Percentiles rank a stretch among this genome's conserved stretches.
phyloP scores from a whole-genome alignment of 2,888 invertebrate species.

The Neoscelio sp. region DNA sequence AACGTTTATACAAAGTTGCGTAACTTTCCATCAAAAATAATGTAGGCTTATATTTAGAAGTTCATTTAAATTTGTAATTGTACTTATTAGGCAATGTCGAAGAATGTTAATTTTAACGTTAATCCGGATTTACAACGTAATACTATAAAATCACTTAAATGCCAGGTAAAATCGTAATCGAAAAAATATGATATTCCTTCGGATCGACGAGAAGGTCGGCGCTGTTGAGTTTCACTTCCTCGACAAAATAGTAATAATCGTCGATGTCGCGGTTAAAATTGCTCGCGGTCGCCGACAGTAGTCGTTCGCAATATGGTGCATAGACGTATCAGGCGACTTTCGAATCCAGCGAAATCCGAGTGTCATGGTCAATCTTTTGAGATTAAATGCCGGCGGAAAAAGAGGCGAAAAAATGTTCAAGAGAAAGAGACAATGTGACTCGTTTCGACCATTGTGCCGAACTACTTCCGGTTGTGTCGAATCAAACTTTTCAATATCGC shows the following conservation, averaged over 20 bases:
- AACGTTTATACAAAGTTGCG: no score
- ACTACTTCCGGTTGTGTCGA: no score
- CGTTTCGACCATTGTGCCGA: neutral
- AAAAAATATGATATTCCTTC: constrained; percentile 41
- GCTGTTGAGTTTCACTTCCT: constrained; percentile 75
- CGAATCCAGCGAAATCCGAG: constrained; percentile 76
- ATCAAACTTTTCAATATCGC: no score
- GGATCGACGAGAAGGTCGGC: constrained; percentile 66
- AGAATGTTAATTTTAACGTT: no score
- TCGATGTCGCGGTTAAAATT: constrained; percentile 69
- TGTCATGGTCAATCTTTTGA: constrained; percentile 73
- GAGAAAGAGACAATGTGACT: neutral
- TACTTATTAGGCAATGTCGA: no score
- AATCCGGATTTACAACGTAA: no score
- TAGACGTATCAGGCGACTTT: constrained; percentile 72
- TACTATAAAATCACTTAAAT: constrained; percentile 24
- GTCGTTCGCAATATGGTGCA: constrained; percentile 49
- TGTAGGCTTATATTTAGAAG: no score
- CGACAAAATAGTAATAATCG: constrained; percentile 73
- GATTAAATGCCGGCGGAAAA: constrained; percentile 12
- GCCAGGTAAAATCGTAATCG: constrained; percentile 35
- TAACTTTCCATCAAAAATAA: no score
- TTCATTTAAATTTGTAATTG: no score
- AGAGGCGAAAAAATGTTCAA: neutral
- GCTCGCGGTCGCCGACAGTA: constrained; percentile 56